Evolutionary conservation across 2,888 invertebrate species (phyloP), one percentile per base, ranked within the genome.

Genomic region (Drepana falcataria): DNA sequence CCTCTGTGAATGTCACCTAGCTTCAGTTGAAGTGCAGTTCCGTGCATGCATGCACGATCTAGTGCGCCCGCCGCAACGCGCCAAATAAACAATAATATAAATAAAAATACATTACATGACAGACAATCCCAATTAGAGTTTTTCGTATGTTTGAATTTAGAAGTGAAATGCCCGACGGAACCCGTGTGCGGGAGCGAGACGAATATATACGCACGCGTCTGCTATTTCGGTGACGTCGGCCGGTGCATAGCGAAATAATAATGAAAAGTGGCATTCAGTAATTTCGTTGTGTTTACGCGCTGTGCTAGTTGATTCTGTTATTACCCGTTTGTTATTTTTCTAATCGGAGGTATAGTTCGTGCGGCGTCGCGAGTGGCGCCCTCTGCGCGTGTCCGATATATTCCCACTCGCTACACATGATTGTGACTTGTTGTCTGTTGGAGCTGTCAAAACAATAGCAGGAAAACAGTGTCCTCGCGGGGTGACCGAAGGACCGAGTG

Each of bases 191-290:
- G 57, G 87, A 90, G 75, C 80, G 89, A 82, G 90, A 89, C 85
- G 70, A 67, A 63, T 62, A 62, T 77, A 80, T 55, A 62, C 73
- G 72, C 65, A 70, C 75, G 73, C 79, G 81, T 77, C 76, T 77
- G 83, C 82, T 81, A 80, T 82, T 83, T 82, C 74, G 75, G 85
- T 87, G 88, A 88, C 88, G 88, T 85, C 81, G 83, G 68, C 73
- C 85, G 82, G 84, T 89, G 88, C 87, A 88, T 88, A 87, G 86
- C 83, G 85, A 87, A 88, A 88, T 87, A 85, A 87, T 87, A 87
- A 90, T 91, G 89, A 89, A 90, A 91, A 89, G 87, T 89, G 87
- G 83, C 84, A 85, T 85, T 87, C 83, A 88, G 89, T 90, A 87
- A 89, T 84, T 89, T 89, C 82, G 87, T 83, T 81, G 90, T 89